Evolutionary conservation across 2,888 invertebrate species (phyloP).

Genomic region (Pimpla rufipes): DNA sequence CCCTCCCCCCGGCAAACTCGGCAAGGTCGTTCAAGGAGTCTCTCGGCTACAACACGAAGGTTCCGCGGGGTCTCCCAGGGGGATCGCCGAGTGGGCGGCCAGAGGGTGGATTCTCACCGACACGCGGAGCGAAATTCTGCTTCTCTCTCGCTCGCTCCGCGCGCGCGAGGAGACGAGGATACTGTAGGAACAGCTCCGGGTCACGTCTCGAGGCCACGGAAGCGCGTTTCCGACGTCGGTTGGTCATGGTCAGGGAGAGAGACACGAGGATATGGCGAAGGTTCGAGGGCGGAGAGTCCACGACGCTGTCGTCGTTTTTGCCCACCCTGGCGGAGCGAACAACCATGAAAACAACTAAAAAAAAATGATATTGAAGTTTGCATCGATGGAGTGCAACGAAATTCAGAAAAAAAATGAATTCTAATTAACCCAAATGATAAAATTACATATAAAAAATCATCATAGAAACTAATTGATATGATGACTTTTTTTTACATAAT

Average conservation of each 20-base stretch:
- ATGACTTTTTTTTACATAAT: no score
- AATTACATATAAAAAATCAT: no score
- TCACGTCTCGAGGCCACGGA: constrained; percentile 62
- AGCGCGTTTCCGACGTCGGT: constrained; percentile 51
- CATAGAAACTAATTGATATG: no score
- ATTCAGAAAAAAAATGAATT: no score
- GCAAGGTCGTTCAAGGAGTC: constrained; percentile 54
- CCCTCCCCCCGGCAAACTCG: constrained; percentile 4
- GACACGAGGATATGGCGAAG: constrained; percentile 22
- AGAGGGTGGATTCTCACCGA: constrained; percentile 45
- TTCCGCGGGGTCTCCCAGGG: constrained; percentile 8
- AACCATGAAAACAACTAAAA: no score
- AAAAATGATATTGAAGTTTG: no score
- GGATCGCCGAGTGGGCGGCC: background rate
- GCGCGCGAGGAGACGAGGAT: no score
- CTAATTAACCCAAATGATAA: no score
- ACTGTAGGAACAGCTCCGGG: constrained; percentile 32
- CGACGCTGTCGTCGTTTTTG: background rate
- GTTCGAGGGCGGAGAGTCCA: background rate
- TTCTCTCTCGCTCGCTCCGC: constrained; percentile 20
- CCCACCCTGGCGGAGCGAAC: no score
- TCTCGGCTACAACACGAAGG: constrained; percentile 35
- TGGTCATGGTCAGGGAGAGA: constrained; percentile 68
- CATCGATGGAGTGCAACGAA: no score
- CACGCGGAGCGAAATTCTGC: constrained; percentile 32